Conservation (phyloP, 2,888 invertebrate species). For the Dinocampus coccinellae region DNA sequence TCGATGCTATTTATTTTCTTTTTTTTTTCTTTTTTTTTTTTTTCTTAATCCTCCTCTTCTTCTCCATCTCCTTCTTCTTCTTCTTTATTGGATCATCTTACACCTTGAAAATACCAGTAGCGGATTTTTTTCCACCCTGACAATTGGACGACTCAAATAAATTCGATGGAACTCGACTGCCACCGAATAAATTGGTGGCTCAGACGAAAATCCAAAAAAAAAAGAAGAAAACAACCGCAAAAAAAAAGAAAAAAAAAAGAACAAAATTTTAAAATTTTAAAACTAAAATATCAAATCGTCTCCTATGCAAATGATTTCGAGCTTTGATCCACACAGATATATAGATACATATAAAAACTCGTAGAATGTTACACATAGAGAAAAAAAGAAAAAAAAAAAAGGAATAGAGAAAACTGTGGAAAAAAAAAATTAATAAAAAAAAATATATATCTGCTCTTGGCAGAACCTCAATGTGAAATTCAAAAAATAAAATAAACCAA, state of each 20-base stretch:
- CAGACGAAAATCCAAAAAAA: background rate
- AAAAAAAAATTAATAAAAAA: constrained; percentile 1
- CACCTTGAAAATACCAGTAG: background rate
- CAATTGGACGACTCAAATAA: background rate
- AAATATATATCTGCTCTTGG: background rate
- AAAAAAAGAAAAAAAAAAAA: too few species aligned
- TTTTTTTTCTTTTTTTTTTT: too few species aligned
- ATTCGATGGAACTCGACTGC: too few species aligned
- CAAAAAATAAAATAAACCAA: background rate
- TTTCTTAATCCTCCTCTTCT: too few species aligned
- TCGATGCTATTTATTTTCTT: too few species aligned
- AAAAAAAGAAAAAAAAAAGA: background rate
- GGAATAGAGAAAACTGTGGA: too few species aligned
- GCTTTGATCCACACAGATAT: background rate
- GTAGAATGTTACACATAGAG: too few species aligned
- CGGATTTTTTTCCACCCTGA: background rate
- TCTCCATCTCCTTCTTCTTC: too few species aligned
- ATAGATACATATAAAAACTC: too few species aligned
- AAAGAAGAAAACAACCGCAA: background rate
- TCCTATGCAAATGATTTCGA: background rate
- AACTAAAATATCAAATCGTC: background rate
- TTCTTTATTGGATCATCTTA: background rate
- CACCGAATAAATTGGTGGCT: background rate
- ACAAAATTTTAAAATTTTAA: background rate
- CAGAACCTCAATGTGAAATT: background rate